Conservation (phyloP, 2,797 vertebrate species). For the Halcyon leucocephala region DNA sequence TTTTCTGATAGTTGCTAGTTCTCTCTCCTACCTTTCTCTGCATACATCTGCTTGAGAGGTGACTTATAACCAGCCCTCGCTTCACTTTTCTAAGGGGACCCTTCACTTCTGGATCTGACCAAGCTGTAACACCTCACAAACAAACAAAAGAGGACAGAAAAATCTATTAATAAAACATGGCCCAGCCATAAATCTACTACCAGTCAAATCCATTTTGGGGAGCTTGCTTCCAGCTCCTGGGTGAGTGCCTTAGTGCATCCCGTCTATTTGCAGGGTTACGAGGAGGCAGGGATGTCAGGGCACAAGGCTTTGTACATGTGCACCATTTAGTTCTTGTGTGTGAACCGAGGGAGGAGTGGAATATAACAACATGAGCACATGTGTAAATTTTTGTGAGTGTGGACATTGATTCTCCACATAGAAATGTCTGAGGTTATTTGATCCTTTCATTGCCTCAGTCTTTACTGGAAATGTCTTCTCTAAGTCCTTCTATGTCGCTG, state of each 20-base stretch:
- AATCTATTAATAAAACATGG: not conserved
- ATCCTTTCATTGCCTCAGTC: not conserved
- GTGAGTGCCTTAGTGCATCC: accelerated
- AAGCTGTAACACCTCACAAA: not conserved
- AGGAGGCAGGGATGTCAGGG: not conserved
- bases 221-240: not conserved
- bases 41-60: not conserved
- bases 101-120: not conserved
- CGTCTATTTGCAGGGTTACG: not conserved
- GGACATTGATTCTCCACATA: not conserved
- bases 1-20: conserved; percentile 11
- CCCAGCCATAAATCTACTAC: not conserved
- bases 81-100: not conserved
- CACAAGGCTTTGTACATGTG: not conserved
- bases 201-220: not conserved
- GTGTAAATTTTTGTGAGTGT: not conserved
- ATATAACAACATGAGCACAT: not conserved
- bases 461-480: not conserved
- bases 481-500: not conserved
- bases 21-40: conserved; percentile 17
- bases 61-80: not conserved
- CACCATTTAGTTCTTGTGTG: not conserved
- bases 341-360: not conserved
- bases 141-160: not conserved
- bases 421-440: not conserved